Percentiles rank a stretch among this genome's conserved stretches.
These are phyloP conservation scores for Xyrichtys novacula DNA, from an alignment of 2,797 vertebrate species.

Conservation along the genomic window DNA sequence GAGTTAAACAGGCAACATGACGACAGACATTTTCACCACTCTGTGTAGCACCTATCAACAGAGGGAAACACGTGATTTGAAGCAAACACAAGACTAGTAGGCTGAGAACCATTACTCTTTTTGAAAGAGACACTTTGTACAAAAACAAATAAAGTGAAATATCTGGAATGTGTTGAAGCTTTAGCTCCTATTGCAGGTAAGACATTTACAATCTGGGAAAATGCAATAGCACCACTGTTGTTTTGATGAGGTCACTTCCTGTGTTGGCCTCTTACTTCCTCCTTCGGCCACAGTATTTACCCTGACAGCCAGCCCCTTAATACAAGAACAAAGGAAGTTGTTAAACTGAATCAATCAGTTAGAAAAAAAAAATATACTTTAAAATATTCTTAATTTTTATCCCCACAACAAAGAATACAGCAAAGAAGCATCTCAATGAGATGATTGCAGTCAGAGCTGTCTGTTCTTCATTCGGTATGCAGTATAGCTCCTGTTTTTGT, in stretches of 20 bases:
- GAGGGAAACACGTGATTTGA: not conserved
- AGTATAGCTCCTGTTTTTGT: constrained; percentile 38
- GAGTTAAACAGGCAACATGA: not conserved
- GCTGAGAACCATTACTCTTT: constrained; percentile 49
- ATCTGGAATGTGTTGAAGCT: constrained; percentile 52
- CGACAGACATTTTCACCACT: not conserved
- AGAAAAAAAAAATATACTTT: not conserved
- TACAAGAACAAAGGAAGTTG: constrained; percentile 22
- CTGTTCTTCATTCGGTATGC: not conserved
- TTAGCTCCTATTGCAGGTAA: constrained; percentile 55
- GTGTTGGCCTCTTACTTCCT: constrained; percentile 89
- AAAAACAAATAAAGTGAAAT: constrained; percentile 30
- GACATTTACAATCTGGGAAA: constrained; percentile 89
- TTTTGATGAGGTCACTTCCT: constrained; percentile 93
- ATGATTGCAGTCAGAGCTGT: not conserved
- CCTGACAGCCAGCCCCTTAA: constrained; percentile 88
- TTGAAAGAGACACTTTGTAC: constrained; percentile 29
- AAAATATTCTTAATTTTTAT: not conserved
- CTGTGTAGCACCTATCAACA: not conserved
- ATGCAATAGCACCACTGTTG: constrained; percentile 95
- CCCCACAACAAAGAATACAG: not conserved
- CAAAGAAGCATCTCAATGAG: not conserved
- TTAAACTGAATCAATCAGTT: not conserved
- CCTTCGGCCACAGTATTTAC: constrained; percentile 92
- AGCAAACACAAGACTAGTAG: constrained; percentile 3